Conservation (phyloP, 2,797 vertebrate species). For the Salmo trutta region DNA sequence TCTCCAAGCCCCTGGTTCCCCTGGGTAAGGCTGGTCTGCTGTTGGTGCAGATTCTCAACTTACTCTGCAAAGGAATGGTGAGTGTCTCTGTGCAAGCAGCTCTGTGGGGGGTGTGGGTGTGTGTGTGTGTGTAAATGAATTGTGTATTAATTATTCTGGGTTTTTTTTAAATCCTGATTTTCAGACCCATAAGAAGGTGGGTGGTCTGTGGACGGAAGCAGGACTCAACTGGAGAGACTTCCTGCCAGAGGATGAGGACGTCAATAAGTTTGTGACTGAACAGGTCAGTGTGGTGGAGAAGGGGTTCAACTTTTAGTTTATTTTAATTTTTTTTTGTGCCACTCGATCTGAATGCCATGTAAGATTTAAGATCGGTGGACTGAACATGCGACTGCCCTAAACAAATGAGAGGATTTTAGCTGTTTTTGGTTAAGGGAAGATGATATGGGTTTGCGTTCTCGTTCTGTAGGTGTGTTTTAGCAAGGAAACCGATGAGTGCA, state of each 20-base stretch:
- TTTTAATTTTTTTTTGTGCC: not conserved
- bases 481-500: too few relatives aligned
- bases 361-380: not conserved
- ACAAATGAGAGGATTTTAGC: not conserved
- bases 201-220: slow-evolving; percentile 87
- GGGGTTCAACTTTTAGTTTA: not conserved
- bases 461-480: too few relatives aligned
- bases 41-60: slow-evolving; percentile 86
- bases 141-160: not conserved
- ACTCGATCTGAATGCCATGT: not conserved
- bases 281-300: slow-evolving; percentile 75
- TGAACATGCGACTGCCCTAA: not conserved
- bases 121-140: not conserved
- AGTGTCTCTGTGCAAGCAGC: slow-evolving; percentile 44
- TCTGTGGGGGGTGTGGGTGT: not conserved
- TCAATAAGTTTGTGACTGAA: slow-evolving; percentile 89
- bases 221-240: slow-evolving; percentile 92
- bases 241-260: slow-evolving; percentile 87
- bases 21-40: slow-evolving; percentile 86
- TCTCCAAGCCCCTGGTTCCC: slow-evolving; percentile 89
- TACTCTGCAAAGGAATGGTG: slow-evolving; percentile 95
- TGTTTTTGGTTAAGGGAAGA: too few relatives aligned
- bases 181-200: slow-evolving; percentile 91
- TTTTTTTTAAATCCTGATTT: not conserved
- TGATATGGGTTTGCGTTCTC: too few relatives aligned